These are phyloP conservation scores for Pampus argenteus DNA, from an alignment of 2,797 vertebrate genomes.

Conservation along the genomic window DNA sequence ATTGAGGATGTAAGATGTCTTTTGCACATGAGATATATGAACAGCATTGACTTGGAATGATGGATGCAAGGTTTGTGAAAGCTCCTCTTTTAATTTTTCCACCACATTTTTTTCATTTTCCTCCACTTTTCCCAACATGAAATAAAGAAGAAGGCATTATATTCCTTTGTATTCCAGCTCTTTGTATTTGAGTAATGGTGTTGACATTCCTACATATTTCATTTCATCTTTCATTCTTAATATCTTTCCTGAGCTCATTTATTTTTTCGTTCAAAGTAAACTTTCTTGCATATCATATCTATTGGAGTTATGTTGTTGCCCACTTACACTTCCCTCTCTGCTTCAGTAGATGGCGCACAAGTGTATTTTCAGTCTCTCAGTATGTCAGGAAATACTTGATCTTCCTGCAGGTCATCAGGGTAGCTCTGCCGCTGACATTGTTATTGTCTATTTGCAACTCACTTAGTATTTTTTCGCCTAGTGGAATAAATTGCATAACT, in stretches of 20 bases:
- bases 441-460: constrained; percentile 21
- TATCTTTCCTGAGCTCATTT: not conserved
- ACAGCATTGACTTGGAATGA: no score
- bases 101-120: no score
- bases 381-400: constrained; percentile 17
- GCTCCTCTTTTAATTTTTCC: no score
- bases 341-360: constrained; percentile 79
- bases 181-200: not conserved
- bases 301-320: not conserved
- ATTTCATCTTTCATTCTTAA: not conserved
- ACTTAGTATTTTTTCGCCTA: constrained; percentile 36
- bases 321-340: constrained; percentile 19
- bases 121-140: no score
- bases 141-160: not conserved
- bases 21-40: not conserved
- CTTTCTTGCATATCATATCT: not conserved
- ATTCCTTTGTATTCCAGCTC: not conserved
- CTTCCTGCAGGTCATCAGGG: constrained; percentile 35
- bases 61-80: no score
- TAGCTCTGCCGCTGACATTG: constrained; percentile 13
- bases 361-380: constrained; percentile 21
- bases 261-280: not conserved
- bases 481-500: constrained; percentile 30
- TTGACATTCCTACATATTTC: not conserved
- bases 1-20: no score